Conservation (phyloP, 2,888 invertebrate genomes). For the Drosophila hawaiiensis region DNA sequence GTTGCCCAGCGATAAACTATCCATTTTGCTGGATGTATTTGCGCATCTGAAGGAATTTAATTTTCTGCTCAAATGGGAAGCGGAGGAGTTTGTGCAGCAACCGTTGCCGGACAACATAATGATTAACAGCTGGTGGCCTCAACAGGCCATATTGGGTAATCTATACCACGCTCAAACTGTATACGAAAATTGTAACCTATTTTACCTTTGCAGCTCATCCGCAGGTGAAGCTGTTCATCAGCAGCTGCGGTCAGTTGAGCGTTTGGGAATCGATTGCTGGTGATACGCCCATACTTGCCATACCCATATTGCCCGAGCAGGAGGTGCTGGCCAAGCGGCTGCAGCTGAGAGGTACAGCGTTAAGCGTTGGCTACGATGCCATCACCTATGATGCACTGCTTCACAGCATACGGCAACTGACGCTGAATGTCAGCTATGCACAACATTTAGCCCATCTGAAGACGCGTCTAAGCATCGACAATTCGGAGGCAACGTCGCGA, state of each 20-base stretch:
- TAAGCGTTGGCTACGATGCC: conserved; percentile 82
- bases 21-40: conserved; percentile 77
- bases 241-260: conserved; percentile 87
- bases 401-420: conserved; percentile 83
- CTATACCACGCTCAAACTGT: neutral
- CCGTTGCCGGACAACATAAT: conserved; percentile 84
- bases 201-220: conserved; percentile 85
- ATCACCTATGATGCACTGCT: conserved; percentile 84
- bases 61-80: conserved; percentile 87
- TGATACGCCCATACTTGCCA: conserved; percentile 86
- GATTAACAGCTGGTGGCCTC: conserved; percentile 84
- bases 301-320: conserved; percentile 87
- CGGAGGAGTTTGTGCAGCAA: conserved; percentile 72
- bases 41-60: conserved; percentile 79
- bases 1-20: conserved; percentile 83
- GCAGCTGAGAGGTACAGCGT: conserved; percentile 84
- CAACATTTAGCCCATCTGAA: conserved; percentile 59
- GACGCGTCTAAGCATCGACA: conserved; percentile 62
- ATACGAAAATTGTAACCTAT: neutral
- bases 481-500: conserved; percentile 71
- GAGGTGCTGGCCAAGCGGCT: conserved; percentile 85
- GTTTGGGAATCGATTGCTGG: conserved; percentile 86
- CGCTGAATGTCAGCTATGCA: conserved; percentile 80
- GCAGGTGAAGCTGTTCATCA: conserved; percentile 87
- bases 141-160: conserved; percentile 83